Conservation (phyloP, 2,888 invertebrate genomes). For the Kuschelorhynchus macadamiae region DNA sequence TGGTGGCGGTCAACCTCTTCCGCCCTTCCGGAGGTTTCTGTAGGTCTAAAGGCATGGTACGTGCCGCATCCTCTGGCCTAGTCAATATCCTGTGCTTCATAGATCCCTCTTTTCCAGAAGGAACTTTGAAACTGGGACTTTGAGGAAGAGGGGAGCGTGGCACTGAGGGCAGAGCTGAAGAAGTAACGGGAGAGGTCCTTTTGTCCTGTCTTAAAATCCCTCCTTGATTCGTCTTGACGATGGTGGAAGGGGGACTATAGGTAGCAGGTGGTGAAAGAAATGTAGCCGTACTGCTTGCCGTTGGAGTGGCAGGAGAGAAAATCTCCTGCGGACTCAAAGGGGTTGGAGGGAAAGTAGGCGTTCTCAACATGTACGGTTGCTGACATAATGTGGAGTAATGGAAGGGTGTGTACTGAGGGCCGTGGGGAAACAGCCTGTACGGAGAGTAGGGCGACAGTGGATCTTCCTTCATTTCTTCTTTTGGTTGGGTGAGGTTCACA, state of each 20-base stretch:
- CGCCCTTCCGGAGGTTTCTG: constrained; percentile 59
- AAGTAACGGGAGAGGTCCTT: constrained; percentile 67
- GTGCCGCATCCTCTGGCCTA: constrained; percentile 67
- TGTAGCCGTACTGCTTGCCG: constrained; percentile 68
- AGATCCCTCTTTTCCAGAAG: constrained; percentile 75
- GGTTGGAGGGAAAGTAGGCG: constrained; percentile 66
- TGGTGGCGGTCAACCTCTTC: constrained; percentile 66
- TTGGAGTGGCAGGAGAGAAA: constrained; percentile 65
- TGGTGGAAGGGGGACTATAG: constrained; percentile 61
- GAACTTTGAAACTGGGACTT: constrained; percentile 67
- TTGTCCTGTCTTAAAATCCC: constrained; percentile 57
- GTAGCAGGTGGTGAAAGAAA: constrained; percentile 63
- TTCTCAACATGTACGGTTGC: constrained; percentile 64
- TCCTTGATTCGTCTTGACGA: constrained; percentile 54
- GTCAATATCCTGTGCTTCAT: constrained; percentile 75
- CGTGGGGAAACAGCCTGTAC: constrained; percentile 62
- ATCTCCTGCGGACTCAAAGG: constrained; percentile 66
- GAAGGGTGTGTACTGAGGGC: constrained; percentile 58
- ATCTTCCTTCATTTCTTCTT: constrained; percentile 62
- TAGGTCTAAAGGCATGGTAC: constrained; percentile 58
- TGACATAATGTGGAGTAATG: constrained; percentile 55
- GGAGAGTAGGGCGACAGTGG: constrained; percentile 60
- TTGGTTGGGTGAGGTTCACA: constrained; percentile 67
- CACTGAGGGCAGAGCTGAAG: constrained; percentile 64
- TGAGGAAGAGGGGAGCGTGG: constrained; percentile 52